Evolutionary conservation across 2,888 invertebrate species (phyloP).

Genomic region (Epistrophe grossulariae): DNA sequence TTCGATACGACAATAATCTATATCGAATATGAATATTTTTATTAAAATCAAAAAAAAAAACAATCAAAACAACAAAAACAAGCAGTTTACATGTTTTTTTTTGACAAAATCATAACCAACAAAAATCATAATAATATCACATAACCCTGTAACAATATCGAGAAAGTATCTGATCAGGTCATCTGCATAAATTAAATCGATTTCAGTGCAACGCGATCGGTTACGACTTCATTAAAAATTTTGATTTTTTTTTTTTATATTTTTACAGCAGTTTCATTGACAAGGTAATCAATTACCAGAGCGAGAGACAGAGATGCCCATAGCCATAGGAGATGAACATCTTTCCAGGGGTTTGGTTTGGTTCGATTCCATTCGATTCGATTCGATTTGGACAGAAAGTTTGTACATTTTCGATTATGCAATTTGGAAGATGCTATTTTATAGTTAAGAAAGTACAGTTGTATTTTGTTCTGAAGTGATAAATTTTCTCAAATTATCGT

Average conservation of each 20-base stretch:
- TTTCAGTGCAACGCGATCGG: conserved; percentile 52
- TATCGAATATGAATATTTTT: conserved; percentile 4
- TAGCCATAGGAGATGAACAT: conserved; percentile 29
- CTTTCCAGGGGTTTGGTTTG: background rate
- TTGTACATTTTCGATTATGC: conserved; percentile 42
- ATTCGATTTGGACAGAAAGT: conserved; percentile 24
- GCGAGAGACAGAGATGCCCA: conserved; percentile 40
- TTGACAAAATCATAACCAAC: conserved; percentile 25
- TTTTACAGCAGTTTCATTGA: conserved; percentile 36
- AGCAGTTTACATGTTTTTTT: conserved; percentile 1
- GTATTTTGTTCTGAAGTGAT: background rate
- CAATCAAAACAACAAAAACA: background rate
- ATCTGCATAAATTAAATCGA: conserved; percentile 57
- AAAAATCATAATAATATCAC: conserved; percentile 37
- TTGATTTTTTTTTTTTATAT: conserved; percentile 20
- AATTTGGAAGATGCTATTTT: conserved; percentile 43
- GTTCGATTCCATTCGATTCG: background rate
- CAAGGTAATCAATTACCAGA: conserved; percentile 61
- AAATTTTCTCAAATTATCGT: background rate
- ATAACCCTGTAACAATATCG: conserved; percentile 49
- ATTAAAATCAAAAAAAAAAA: no score
- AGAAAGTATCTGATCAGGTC: conserved; percentile 62
- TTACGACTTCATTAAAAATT: conserved; percentile 68
- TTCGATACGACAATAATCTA: background rate
- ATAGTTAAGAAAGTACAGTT: background rate